Conservation (phyloP, 1,140 invertebrate species). For the Streblospio benedicti region DNA sequence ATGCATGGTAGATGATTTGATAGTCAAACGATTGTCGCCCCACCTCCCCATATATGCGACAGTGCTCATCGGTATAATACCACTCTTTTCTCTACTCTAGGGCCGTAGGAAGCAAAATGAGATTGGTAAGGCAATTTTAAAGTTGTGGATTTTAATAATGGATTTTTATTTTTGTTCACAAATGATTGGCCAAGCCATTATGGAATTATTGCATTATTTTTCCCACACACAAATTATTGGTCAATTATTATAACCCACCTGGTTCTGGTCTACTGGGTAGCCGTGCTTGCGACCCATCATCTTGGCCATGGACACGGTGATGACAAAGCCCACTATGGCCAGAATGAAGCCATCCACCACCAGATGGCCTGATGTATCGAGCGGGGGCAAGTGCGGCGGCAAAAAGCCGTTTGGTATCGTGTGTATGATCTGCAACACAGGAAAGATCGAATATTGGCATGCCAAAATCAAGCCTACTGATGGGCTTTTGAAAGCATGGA, state of each 20-base stretch:
- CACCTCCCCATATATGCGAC: background rate
- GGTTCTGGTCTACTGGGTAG: slow-evolving; percentile 25
- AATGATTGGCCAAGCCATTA: too few relatives aligned
- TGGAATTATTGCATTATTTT: too few relatives aligned
- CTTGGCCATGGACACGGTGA: slow-evolving; percentile 78
- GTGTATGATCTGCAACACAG: slow-evolving; percentile 19
- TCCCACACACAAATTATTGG: too few relatives aligned
- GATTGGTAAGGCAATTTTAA: too few relatives aligned
- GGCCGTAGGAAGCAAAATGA: too few relatives aligned
- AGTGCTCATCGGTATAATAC: background rate
- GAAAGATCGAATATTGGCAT: too few relatives aligned
- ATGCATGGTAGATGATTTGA: too few relatives aligned
- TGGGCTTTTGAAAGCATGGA: too few relatives aligned
- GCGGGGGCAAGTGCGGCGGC: background rate
- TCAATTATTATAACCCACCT: too few relatives aligned
- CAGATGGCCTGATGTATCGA: background rate
- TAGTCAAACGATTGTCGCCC: background rate
- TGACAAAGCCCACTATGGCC: slow-evolving; percentile 77
- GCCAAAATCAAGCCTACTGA: too few relatives aligned
- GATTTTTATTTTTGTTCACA: too few relatives aligned
- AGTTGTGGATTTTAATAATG: too few relatives aligned
- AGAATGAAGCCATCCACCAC: slow-evolving; percentile 62
- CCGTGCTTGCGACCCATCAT: slow-evolving; percentile 54
- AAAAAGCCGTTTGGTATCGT: slow-evolving; percentile 43
- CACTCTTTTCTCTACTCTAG: background rate